These are phyloP conservation scores for Hoplostethus atlanticus DNA, from an alignment of 2,797 vertebrate genomes.

Conservation along the genomic window DNA sequence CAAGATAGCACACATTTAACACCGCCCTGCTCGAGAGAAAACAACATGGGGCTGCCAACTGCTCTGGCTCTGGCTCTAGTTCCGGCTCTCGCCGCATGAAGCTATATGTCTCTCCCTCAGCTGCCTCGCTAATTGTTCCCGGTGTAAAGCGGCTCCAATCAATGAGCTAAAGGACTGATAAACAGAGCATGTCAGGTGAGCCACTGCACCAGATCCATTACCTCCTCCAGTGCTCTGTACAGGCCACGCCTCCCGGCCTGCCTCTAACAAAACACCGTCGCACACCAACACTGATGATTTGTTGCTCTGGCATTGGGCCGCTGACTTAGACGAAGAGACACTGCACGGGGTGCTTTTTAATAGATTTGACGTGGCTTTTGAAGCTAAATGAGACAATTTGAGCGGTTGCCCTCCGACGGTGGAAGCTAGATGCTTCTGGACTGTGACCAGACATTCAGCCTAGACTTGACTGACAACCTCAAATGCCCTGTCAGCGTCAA, in stretches of 20 bases:
- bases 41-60: background rate
- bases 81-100: conserved; percentile 2
- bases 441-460: conserved; percentile 18
- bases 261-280: conserved; percentile 2
- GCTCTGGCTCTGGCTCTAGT: conserved; percentile 4
- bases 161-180: conserved; percentile 34
- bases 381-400: background rate
- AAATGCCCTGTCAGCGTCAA: conserved; percentile 17
- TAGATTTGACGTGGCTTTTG: background rate
- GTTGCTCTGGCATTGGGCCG: no score
- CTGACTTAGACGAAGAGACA: background rate
- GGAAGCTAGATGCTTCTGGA: background rate
- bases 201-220: conserved; percentile 22
- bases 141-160: conserved; percentile 31
- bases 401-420: background rate
- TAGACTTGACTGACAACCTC: conserved; percentile 5
- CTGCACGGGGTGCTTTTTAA: background rate
- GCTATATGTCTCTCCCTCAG: conserved; percentile 15
- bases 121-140: conserved; percentile 48
- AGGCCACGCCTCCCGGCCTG: background rate
- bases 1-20: background rate
- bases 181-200: conserved; percentile 38
- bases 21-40: background rate
- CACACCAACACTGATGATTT: background rate
- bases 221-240: background rate